Evolutionary conservation across 2,888 invertebrate genomes (phyloP).

Genomic region (Rotaria macrura): DNA sequence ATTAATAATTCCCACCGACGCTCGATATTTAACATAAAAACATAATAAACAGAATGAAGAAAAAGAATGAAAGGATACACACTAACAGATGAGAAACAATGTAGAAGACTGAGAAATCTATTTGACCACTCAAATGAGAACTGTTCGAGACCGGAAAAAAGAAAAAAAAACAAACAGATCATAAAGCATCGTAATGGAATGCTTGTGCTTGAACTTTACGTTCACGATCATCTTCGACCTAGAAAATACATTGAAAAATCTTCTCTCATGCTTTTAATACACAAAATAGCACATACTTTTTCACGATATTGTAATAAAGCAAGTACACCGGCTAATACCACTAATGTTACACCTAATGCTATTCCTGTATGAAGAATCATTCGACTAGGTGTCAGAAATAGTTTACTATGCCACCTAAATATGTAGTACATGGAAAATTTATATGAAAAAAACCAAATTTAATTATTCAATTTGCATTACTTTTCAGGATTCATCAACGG

Average conservation of each 20-base stretch:
- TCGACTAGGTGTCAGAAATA: slow-evolving; percentile 30
- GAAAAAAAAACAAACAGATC: not conserved
- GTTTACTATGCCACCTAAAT: slow-evolving; percentile 31
- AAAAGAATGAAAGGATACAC: not conserved
- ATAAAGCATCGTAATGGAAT: slow-evolving; percentile 32
- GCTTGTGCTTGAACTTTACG: slow-evolving; percentile 27
- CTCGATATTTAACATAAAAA: slow-evolving; percentile 10
- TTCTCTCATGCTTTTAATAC: not conserved
- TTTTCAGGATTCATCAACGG: slow-evolving; percentile 62
- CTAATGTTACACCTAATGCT: slow-evolving; percentile 26
- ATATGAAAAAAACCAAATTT: slow-evolving; percentile 20
- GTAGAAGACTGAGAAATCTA: not conserved
- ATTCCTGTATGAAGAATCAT: slow-evolving; percentile 32
- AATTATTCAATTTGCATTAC: not conserved
- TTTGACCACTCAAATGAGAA: not conserved
- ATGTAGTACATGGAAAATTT: not conserved
- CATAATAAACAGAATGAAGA: not conserved
- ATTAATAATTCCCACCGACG: not conserved
- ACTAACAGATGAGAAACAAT: not conserved
- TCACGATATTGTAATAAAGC: slow-evolving; percentile 30
- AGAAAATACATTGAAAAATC: not conserved
- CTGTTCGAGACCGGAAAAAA: not conserved
- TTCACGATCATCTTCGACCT: slow-evolving; percentile 31
- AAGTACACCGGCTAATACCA: slow-evolving; percentile 21
- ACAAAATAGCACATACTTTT: not conserved